A percentile compares a stretch with the other conserved stretches of the same genome.
phyloP scores from a whole-genome alignment of 2,888 invertebrate species.

The Boloria euphrosyne region DNA sequence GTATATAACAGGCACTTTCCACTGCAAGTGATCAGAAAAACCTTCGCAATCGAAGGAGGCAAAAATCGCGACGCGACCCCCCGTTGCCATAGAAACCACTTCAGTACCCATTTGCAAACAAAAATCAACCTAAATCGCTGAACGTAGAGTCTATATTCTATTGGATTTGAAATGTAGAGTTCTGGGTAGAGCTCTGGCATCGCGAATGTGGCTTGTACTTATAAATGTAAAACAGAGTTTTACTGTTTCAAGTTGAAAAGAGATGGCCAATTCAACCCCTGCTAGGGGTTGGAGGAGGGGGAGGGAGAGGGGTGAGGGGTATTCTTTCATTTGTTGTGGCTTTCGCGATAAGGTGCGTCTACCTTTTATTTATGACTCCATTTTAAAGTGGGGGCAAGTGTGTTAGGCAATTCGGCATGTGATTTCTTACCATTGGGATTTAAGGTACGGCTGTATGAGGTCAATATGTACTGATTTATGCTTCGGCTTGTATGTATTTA shows the following conservation, averaged over 20 bases:
- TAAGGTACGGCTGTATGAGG: conserved; percentile 40
- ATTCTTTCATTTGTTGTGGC: conserved; percentile 76
- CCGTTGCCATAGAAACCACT: conserved; percentile 62
- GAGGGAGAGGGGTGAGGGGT: conserved; percentile 45
- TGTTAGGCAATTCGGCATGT: conserved; percentile 68
- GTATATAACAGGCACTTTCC: conserved; percentile 47
- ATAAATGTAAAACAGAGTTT: conserved; percentile 81
- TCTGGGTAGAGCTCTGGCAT: conserved; percentile 23
- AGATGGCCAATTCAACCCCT: conserved; percentile 43
- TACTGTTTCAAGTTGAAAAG: conserved; percentile 47
- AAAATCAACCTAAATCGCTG: conserved; percentile 45
- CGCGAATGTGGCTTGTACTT: conserved; percentile 71
- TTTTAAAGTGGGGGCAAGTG: conserved; percentile 70
- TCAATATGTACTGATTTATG: conserved; percentile 48
- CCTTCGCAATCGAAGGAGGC: conserved; percentile 71
- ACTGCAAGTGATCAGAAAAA: conserved; percentile 60
- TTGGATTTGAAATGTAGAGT: background rate
- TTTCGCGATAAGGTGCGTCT: conserved; percentile 73
- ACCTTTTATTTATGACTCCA: conserved; percentile 80
- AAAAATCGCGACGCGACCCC: conserved; percentile 68
- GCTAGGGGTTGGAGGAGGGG: conserved; percentile 42
- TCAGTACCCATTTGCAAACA: conserved; percentile 37
- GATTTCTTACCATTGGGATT: conserved; percentile 56
- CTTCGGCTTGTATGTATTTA: conserved; percentile 5
- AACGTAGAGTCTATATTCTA: conserved; percentile 45